Base-by-base conservation (phyloP, 35 echinoderm and acorn worm genomes). In the Apostichopus parvimensis region DNA sequence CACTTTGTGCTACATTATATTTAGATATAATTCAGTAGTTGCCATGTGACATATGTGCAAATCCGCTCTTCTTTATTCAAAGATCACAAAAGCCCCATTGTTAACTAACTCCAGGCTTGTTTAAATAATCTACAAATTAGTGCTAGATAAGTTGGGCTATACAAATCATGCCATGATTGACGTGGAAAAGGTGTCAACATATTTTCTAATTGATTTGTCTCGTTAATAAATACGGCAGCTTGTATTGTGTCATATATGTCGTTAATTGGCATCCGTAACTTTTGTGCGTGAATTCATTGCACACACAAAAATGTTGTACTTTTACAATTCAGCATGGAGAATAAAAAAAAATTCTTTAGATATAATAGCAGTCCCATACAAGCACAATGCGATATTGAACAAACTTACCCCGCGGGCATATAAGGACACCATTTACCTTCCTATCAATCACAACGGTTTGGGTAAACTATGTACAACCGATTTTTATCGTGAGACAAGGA, bases 211-310 rank as follows among this genome's bases (percentile, higher is more conserved):
- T 84, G 81, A 21, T 58, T 22, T 18, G 57, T 84, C 9, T 58
- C 11, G 54, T 22, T 59, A 45, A 45, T 45, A 21, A 84, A 84
- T 57, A 21, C 17, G 55, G 53, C 6, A 55, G 12, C 54, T 9
- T 45, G 20, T 12, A 84, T 84, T 84, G 81, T 84, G 54, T 84
- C 7, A 1, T 59, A 45, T 4, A 84, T 59, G 81, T 84, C 81
- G 21, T 22, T 84, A 84, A 84, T 84, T 58, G 81, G 56, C 81
- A 84, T 84, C 81, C 81, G 81, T 84, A 84, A 84, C 56, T 84
- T 45, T 84, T 60, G 57, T 75, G 14, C 71, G 11, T 75, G 58
- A 61, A 61, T 61, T 61, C 58, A 61, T 61, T 61, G 58, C 58
- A 61, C 58, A 61, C 58, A 61, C 58, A 61, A 61, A 1, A 61